These are phyloP conservation scores for Lindbergichthys nudifrons DNA, from an alignment of 2,797 vertebrate genomes.

Conservation along the genomic window DNA sequence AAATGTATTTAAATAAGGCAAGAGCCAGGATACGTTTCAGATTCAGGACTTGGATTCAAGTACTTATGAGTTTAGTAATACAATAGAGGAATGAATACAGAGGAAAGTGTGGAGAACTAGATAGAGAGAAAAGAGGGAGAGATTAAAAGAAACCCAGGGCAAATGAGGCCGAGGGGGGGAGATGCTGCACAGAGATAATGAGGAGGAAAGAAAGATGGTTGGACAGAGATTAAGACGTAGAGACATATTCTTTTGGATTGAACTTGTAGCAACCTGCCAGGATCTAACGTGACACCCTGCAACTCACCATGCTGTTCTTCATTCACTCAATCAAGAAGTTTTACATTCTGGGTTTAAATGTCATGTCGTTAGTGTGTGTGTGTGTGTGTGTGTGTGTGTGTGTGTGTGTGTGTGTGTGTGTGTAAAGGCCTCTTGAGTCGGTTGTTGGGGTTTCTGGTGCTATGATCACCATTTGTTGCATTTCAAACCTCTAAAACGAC, in stretches of 20 bases:
- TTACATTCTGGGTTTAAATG: constrained; percentile 31
- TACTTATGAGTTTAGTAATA: neutral
- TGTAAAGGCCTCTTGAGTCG: constrained; percentile 3
- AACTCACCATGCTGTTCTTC: constrained; percentile 20
- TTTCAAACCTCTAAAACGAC: neutral
- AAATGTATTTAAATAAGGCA: neutral
- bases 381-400: too few relatives aligned
- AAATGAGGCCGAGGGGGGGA: neutral
- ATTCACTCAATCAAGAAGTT: constrained; percentile 29
- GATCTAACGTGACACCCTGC: constrained; percentile 14
- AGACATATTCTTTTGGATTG: constrained; percentile 2
- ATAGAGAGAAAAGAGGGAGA: neutral
- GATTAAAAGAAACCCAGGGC: neutral
- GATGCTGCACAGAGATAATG: neutral
- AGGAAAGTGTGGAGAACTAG: neutral
- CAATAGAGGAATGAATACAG: neutral
- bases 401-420: too few relatives aligned
- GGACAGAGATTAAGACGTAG: constrained; percentile 3
- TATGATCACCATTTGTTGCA: neutral
- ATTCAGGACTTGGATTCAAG: neutral
- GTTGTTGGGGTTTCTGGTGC: neutral
- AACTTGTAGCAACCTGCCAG: constrained; percentile 13
- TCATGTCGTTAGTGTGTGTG: constrained; percentile 20
- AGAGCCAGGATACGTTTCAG: neutral
- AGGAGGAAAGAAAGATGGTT: constrained; percentile 4